Evolutionary conservation across 2,888 invertebrate genomes (phyloP), one percentile per base, ranked within the genome.

Genomic region (Agriopis leucophaearia): DNA sequence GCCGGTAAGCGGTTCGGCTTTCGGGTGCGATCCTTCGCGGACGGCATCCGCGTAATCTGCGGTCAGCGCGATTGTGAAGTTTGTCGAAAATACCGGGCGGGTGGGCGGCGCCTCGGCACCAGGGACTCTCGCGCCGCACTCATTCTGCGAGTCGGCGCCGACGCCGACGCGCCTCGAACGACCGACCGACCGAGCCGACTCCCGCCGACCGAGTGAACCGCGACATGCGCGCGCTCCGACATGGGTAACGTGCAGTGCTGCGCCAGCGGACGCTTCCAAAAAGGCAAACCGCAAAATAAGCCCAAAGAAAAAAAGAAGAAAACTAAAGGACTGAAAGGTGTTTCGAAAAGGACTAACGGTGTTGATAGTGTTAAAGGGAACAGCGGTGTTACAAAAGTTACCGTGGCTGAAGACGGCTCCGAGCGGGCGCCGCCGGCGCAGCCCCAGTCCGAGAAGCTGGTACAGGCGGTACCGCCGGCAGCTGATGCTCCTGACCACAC

Each of bases 201-300:
- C 89, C 88, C 87, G 89, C 88, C 87, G 87, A 87, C 81, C 85
- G 84, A 87, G 90, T 85, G 84, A 81, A 85, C 83, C 91, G 89
- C 91, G 93, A 92, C 88, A 93, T 93, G 93, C 91, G 90, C 89
- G 86, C 86, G 84, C 86, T 80, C 87, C 88, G 92, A 85, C 88
- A 94, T 94, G 94, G 94, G 94, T 91, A 94, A 94, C 82, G 93
- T 92, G 93, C 94, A 94, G 89, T 94, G 94, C 90, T 94, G 94
- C 92, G 91, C 92, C 84, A 91, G 88, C 87, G 90, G 90, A 85
- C 91, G 89, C 85, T 89, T 90, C 82, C 85, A 80, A 79, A 83
- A 88, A 79, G 90, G 89, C 81, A 91, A 90, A 75, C 80, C 82
- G 79, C 86, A 86, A 62, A 90, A 87, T 72, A 90, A 90, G 73